Base-by-base conservation (phyloP, 2,797 vertebrate species). In the Sebastes melanostomus region DNA sequence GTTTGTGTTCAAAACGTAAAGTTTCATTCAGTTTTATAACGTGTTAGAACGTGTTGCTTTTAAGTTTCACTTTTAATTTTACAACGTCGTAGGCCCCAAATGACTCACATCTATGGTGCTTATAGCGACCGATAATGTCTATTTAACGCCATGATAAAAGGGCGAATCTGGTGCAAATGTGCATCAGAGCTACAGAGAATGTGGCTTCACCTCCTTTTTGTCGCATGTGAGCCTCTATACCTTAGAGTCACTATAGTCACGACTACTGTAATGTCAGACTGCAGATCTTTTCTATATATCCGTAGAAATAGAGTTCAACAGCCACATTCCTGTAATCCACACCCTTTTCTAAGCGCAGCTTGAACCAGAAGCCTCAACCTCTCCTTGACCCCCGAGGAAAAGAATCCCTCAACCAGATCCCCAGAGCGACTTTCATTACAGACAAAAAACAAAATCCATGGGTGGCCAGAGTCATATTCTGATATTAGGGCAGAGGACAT, bases 361-460 rank as follows among this genome's bases (percentile, higher is more conserved):
- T 91, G 90, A 92, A 91, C 92, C 86, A 88, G 84, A 81, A 93
- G 88, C 90, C 89, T 92, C 87, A 88, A 92, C 92, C 91, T 94
- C 91, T 89, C 94, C 93, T 96, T 96, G 95, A 95, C 94, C 95
- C 91, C 80, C 50, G 73, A 90, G 91, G 91, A 95, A 95, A 93
- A 83, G 86, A 92, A 95, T 93, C 92, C 89, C 81, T 92, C 70
- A 46, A 86, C 80, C 89, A 65, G 76, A 87, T 94, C 95, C 93
- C 93, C 55, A 16, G 93, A 93, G 94, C 84, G 92, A 90, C 89
- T 95, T 93, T 91, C 81, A 89, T 94, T 95, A 93, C 94, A 89
- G 86, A 91, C 89, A 83, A 90, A 90, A 93, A 92, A 91, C 91
- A 92, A 90, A 89, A 92, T 89, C 93, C 91, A 92, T 83, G 92